Base-by-base conservation (phyloP, 53 echinoderm and acorn worm genomes). In the Echinarachnius parma region DNA sequence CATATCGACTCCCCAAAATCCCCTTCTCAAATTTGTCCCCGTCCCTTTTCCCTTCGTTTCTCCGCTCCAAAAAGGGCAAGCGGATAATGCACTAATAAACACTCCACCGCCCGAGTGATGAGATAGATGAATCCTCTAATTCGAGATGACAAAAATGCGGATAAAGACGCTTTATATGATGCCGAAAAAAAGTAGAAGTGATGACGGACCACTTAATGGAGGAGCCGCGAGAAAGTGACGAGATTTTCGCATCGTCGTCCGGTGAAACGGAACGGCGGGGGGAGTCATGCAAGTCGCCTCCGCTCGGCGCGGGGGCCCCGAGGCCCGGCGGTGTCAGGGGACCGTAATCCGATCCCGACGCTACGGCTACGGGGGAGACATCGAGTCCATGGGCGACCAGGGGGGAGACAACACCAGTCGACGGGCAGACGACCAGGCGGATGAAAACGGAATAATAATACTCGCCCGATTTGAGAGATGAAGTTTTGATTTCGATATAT, bases 261-360 rank as follows among this genome's bases (percentile, higher is more conserved):
- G 56, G 42, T 72, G 74, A 45, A 22, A 37, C 74, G 74, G 74
- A 72, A 72, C 74, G 69, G 34, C 20, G 21, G 69, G 50, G n/a
- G n/a, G n/a, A n/a, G n/a, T n/a, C n/a, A 49, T 53, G 74, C 37
- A 45, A 54, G 35, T 37, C 57, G 56, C 35, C 74, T 34, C 57
- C 68, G 68, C 22, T 19, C 57, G 74, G 56, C 36, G 74, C 74
- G 74, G 56, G 74, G 74, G 52, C n/a, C 56, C 74, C 74, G 56
- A 37, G 55, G 42, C 56, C 56, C 35, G 13, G 74, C n/a, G 74
- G 74, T 72, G 20, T 56, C 74, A 56, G 44, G 74, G 74, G 74
- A 72, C 74, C 34, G 74, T 72, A 72, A 72, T 56, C 14, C 23
- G 74, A 72, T 55, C 74, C 74, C 56, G 74, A 72, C 55, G 74